Evolutionary conservation across 2,113 vertebrate species (phyloP), one percentile per base, ranked within the genome.

Genomic region (Perognathus longimembris): DNA sequence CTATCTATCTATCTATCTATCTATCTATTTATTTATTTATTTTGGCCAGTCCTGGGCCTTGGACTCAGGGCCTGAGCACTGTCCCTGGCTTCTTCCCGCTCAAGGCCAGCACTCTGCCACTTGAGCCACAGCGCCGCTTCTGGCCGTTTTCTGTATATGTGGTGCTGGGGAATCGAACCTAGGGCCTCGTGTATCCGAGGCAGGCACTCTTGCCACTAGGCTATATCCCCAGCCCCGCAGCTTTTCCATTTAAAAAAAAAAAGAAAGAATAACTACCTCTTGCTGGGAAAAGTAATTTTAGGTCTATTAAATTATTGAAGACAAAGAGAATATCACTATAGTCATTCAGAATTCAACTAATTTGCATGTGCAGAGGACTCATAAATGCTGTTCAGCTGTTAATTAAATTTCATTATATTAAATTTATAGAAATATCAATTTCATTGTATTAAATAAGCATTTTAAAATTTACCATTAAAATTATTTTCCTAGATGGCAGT

Each of bases 301-400:
- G 59, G 34, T 61, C 59, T 77, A 50, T 50, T 88, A 77, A 88
- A 92, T 94, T 94, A 94, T 73, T 93, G 80, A 95, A 85, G 38
- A 94, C 79, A 85, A 88, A 57, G 7, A 92, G 57, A 78, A 74
- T 67, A 90, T 74, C 61, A 85, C 66, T 77, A 67, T 0, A 86
- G 59, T 70, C 59, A 61, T 83, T 70, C 67, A 76, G 70, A 95
- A 90, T 61, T 26, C 4, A 94, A 70, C 59, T 57, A 82, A 90
- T 61, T 17, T 93, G 71, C 22, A 95, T 30, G 85, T 6, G 12
- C 17, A 78, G 11, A 32, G 24, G 21, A 85, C n/a, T 85, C 9
- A 74, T 64, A 92, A 90, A 86, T 24, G 83, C 54, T 76, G 5
- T 42, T 91, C 10, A 70, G n/a, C 14, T 67, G n/a, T 54, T 92